Conservation (phyloP, 1,140 invertebrate genomes). For the Oncopodura yosiiana region DNA sequence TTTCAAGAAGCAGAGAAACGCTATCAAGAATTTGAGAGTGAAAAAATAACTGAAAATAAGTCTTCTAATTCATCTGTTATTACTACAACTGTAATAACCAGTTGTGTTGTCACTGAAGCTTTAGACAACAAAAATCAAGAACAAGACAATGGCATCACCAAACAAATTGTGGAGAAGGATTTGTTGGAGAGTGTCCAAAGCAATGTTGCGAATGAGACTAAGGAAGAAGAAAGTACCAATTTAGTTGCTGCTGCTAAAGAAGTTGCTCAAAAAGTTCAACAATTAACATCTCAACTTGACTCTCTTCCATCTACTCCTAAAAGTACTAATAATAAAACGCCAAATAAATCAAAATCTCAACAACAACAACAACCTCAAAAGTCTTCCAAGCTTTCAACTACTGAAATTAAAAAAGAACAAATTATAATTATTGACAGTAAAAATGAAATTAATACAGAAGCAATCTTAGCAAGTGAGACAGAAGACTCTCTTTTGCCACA, state of each 20-base stretch:
- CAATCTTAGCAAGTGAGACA: too few relatives aligned
- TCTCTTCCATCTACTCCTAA: constrained; percentile 31
- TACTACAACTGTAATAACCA: background rate
- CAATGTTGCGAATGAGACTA: constrained; percentile 4
- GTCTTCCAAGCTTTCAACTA: too few relatives aligned
- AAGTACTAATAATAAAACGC: constrained; percentile 11
- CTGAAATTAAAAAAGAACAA: too few relatives aligned
- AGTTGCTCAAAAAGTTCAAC: constrained; percentile 11
- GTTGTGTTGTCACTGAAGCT: background rate
- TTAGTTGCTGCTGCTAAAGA: constrained; percentile 15
- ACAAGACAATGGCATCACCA: background rate
- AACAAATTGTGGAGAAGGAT: constrained; percentile 13
- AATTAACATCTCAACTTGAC: constrained; percentile 11
- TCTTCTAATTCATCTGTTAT: background rate
- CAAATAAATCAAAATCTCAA: too few relatives aligned
- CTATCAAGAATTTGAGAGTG: constrained; percentile 5
- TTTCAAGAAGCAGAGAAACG: constrained; percentile 14
- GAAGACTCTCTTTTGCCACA: background rate
- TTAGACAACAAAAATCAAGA: background rate
- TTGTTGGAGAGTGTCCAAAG: constrained; percentile 15
- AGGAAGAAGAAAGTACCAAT: constrained; percentile 6
- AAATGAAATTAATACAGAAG: too few relatives aligned
- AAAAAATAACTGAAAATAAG: background rate
- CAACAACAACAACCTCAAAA: too few relatives aligned
- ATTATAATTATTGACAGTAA: too few relatives aligned